phyloP scores from a whole-genome alignment of 2,797 vertebrate genomes.

The Anabas testudineus region DNA sequence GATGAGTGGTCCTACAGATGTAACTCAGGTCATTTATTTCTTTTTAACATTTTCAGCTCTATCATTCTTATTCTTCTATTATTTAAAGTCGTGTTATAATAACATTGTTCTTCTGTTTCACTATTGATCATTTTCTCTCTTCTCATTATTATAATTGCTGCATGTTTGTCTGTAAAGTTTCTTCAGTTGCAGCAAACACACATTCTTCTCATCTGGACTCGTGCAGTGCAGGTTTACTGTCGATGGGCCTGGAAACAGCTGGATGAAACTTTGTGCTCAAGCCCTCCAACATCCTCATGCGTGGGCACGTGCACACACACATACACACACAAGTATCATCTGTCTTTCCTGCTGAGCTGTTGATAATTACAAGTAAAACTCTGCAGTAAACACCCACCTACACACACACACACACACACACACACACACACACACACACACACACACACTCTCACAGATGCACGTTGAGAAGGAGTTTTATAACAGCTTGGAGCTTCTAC shows the following conservation, averaged over 20 bases:
- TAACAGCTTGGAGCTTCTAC: constrained; percentile 46
- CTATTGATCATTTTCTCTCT: not conserved
- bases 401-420: constrained; percentile 12
- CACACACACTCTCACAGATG: too few relatives aligned
- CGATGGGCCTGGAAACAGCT: constrained; percentile 59
- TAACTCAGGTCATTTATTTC: too few relatives aligned
- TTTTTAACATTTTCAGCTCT: too few relatives aligned
- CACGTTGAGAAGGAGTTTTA: constrained; percentile 36
- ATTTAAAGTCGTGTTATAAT: too few relatives aligned
- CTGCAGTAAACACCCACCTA: constrained; percentile 58
- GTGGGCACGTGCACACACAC: not conserved
- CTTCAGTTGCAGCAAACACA: not conserved
- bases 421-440: too few relatives aligned
- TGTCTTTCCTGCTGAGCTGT: constrained; percentile 54
- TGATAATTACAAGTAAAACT: constrained; percentile 70
- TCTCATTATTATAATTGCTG: not conserved
- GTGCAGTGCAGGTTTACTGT: constrained; percentile 24
- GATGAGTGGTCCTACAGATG: too few relatives aligned
- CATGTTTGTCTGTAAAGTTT: not conserved
- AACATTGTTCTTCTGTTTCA: too few relatives aligned
- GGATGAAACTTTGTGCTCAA: constrained; percentile 40
- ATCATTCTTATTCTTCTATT: too few relatives aligned
- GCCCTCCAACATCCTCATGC: constrained; percentile 18
- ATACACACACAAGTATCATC: constrained; percentile 5
- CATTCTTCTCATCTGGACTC: constrained; percentile 1